Base-by-base conservation (phyloP, 1,140 invertebrate species). In the Gryon sp. region DNA sequence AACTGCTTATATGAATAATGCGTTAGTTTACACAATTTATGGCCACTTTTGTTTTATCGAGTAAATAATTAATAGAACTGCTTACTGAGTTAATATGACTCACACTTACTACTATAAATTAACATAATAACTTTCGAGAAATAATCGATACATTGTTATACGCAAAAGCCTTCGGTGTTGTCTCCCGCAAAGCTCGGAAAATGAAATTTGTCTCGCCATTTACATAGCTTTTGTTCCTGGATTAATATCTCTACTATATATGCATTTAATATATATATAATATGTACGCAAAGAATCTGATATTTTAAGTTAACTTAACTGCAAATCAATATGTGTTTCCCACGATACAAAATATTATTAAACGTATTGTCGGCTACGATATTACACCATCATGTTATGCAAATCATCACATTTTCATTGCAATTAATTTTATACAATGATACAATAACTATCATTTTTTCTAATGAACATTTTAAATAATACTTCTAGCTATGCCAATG, bases 131-230 rank as follows among this genome's bases (percentile, higher is more conserved):
- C 2, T 32, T 41, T 19, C 4, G 6, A 59, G 38, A 5, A 46
- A 59, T n/a, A 66, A 60, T 55, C 32, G 24, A 59, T 74, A 20
- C 14, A 40, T 59, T 66, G 38, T 45, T 40, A 22, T 2, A 24
- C 26, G 16, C 12, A 8, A 53, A 26, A 15, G 19, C 45, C 9
- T 34, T 32, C 16, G 18, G 7, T 52, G 20, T 30, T 38, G 18
- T 43, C 20, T 24, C 46, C 7, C 14, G 28, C 30, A 55, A 63
- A 72, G 57, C 48, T 62, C 7, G 12, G 36, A 40, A 70, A 70
- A 53, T 55, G 57, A 48, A 72, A 72, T 72, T 72, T 63, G 57
- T 63, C 41, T 55, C 43, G 22, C 12, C 41, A 57, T 63, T 73
- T 63, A 34, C 50, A 72, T 52, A 63, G 50, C 50, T 57, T 73